These are phyloP conservation scores for Coelopa pilipes DNA, from an alignment of 2,888 invertebrate genomes.

Conservation along the genomic window DNA sequence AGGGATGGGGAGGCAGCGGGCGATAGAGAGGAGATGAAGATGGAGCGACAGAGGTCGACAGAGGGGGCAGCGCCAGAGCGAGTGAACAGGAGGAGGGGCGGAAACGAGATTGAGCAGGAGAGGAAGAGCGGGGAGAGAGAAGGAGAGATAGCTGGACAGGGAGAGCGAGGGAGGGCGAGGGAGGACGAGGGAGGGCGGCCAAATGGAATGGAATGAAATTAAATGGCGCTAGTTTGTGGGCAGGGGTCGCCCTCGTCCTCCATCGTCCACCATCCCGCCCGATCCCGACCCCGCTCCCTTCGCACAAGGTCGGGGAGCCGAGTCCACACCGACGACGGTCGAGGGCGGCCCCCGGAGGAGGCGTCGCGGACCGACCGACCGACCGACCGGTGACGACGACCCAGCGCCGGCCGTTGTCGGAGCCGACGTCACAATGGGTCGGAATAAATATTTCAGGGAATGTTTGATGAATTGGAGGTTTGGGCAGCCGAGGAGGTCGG, in stretches of 20 bases:
- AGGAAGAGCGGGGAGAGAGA: background rate
- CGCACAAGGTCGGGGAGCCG: background rate
- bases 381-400: background rate
- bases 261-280: background rate
- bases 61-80: background rate
- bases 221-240: constrained; percentile 28
- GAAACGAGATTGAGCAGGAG: too few relatives aligned
- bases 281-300: background rate
- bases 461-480: constrained; percentile 3
- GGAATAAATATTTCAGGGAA: background rate
- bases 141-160: too few relatives aligned
- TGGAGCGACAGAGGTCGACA: too few relatives aligned
- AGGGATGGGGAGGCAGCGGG: background rate
- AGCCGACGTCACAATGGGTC: background rate
- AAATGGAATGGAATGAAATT: constrained; percentile 19
- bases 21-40: background rate
- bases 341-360: too few relatives aligned
- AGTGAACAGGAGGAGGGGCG: too few relatives aligned
- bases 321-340: too few relatives aligned
- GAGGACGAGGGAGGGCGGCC: background rate
- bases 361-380: too few relatives aligned
- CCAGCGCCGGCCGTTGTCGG: background rate
- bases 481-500: background rate
- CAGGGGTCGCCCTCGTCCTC: background rate
- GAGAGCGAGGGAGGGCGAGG: background rate